Conservation (phyloP, 2,797 vertebrate species). For the Sphenodon punctatus region DNA sequence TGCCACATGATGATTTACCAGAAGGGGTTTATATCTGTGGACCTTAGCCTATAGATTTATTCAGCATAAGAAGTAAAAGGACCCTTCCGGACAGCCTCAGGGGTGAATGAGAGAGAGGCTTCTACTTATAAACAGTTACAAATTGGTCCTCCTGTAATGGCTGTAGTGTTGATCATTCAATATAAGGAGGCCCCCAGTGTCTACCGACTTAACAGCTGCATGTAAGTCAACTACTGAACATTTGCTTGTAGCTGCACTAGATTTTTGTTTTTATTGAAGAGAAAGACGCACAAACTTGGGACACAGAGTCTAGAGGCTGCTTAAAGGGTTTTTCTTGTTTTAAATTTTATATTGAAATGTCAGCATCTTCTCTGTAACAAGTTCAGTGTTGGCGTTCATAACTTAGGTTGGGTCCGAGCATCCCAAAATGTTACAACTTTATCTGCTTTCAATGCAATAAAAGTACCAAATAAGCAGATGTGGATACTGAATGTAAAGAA, state of each 20-base stretch:
- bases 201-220: conserved; percentile 66
- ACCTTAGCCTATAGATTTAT: conserved; percentile 71
- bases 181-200: conserved; percentile 68
- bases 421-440: neutral
- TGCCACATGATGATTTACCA: conserved; percentile 39
- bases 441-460: neutral
- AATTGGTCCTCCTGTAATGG: conserved; percentile 71
- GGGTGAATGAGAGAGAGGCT: conserved; percentile 61
- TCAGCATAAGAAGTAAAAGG: conserved; percentile 57
- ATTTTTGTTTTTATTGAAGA: conserved; percentile 71
- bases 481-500: neutral
- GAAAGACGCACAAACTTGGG: conserved; percentile 69
- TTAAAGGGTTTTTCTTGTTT: conserved; percentile 62
- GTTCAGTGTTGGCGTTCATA: neutral
- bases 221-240: conserved; percentile 70
- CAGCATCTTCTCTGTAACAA: conserved; percentile 18
- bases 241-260: conserved; percentile 72
- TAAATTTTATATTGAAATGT: conserved; percentile 56
- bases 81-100: conserved; percentile 63
- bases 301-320: conserved; percentile 51
- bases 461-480: neutral
- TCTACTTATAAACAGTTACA: conserved; percentile 74
- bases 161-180: conserved; percentile 72
- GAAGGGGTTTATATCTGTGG: conserved; percentile 55
- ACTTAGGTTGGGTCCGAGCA: neutral